phyloP scores from a whole-genome alignment of 2,888 invertebrate genomes.

The Nomada hirtipes region DNA sequence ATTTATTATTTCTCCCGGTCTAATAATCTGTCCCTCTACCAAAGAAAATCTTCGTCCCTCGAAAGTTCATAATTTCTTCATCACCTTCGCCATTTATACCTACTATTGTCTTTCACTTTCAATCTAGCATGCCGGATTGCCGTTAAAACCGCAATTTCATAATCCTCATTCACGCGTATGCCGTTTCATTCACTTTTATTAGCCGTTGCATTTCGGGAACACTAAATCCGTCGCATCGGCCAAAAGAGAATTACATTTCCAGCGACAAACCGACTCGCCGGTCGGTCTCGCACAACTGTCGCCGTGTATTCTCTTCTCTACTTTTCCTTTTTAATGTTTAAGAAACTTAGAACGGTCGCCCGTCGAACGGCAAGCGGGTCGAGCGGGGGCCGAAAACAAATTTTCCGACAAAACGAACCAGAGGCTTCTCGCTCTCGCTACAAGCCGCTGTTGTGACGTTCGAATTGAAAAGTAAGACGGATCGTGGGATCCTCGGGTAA shows the following conservation, averaged over 20 bases:
- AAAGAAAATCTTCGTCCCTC: too few relatives aligned
- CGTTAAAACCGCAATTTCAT: neutral
- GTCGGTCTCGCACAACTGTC: neutral
- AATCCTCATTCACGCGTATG: neutral
- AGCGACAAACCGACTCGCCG: neutral
- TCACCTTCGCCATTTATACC: neutral
- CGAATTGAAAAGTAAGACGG: conserved; percentile 70
- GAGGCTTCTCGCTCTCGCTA: neutral
- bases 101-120: neutral
- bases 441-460: conserved; percentile 74
- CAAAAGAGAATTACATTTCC: neutral
- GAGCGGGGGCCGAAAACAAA: conserved; percentile 24
- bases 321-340: too few relatives aligned
- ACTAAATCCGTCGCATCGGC: neutral
- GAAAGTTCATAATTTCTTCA: too few relatives aligned
- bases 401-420: conserved; percentile 18
- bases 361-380: too few relatives aligned
- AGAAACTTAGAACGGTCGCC: too few relatives aligned
- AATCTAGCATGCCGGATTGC: neutral
- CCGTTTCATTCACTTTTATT: neutral
- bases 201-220: neutral
- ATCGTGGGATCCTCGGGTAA: conserved; percentile 56
- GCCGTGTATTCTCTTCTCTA: too few relatives aligned
- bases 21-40: too few relatives aligned
- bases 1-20: too few relatives aligned